These are phyloP conservation scores for Hesperophylax magnus DNA, from an alignment of 1,140 invertebrate genomes.

Conservation along the genomic window DNA sequence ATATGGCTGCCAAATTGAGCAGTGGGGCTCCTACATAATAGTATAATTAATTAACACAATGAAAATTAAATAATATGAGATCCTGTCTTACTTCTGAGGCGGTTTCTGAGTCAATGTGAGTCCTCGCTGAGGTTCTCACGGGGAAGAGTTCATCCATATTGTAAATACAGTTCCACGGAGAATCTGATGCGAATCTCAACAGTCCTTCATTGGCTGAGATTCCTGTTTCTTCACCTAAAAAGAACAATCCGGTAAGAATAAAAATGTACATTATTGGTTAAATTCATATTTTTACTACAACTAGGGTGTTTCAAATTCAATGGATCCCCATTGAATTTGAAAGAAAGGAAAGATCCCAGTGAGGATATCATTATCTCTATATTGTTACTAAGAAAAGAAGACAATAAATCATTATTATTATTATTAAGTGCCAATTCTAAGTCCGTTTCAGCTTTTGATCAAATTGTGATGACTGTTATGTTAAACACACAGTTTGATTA, in stretches of 20 bases:
- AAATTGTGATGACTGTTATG: background rate
- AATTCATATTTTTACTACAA: background rate
- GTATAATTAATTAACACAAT: no score
- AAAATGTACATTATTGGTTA: no score
- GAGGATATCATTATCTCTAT: no score
- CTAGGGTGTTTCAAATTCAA: background rate
- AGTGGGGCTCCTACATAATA: no score
- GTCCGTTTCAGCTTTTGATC: background rate
- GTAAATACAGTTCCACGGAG: constrained; percentile 66
- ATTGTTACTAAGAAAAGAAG: no score
- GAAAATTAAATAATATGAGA: no score
- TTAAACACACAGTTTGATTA: no score
- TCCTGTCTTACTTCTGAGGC: constrained; percentile 39
- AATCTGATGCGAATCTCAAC: constrained; percentile 67
- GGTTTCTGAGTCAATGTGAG: background rate
- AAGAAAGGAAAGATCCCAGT: no score
- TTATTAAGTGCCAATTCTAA: background rate
- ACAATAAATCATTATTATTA: no score
- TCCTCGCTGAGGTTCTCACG: constrained; percentile 34
- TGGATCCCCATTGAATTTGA: no score
- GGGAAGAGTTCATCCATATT: constrained; percentile 70
- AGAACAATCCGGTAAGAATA: background rate
- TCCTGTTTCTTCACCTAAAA: constrained; percentile 63
- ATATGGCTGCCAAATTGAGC: no score
- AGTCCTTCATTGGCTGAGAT: constrained; percentile 64